Base-by-base conservation (phyloP, 2,888 invertebrate species). In the Pristionchus maxplancki region DNA sequence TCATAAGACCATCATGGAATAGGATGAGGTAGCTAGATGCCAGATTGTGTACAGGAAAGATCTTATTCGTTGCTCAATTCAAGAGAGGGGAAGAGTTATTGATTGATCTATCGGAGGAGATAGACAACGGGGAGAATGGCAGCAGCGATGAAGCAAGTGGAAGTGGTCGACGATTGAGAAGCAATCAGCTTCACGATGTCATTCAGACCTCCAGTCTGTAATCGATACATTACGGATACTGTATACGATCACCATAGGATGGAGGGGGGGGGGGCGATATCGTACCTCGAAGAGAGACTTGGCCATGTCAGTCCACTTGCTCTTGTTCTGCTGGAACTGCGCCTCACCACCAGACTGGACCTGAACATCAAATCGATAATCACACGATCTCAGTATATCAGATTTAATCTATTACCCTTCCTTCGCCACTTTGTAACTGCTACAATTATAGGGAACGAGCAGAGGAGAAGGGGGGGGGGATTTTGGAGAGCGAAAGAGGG, bases 281-380 rank as follows among this genome's bases (percentile, higher is more conserved):
- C 24, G 20, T 67, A 87, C 86, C 86, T 92, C 91, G 90, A 93
- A 93, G 71, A 93, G 91, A 53, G 90, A 89, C 44, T 89, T 89
- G 81, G 92, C 91, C 90, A 92, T 90, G 50, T 88, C 37, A 82
- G 91, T 87, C 93, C 93, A 93, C 88, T 90, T 91, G 85, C 62
- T 78, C 89, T 92, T 92, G 90, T 92, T 93, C 89, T 92, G 90
- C 20, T 90, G 89, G 91, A 93, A 93, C 44, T 90, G 89, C 5
- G 81, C 89, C 50, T 90, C 88, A 48, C 92, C 92, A 15, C 90
- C 90, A 58, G 89, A 53, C n/a, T 86, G 88, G 44, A 91, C 91
- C 93, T 93, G 89, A n/a, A 92, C 90, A 31, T 28, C 11, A 50
- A 40, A 48, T 64, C 44, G 20, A 85, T 64, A 24, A 15, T n/a